Evolutionary conservation across 2,888 invertebrate genomes (phyloP).

Genomic region (Maniola hyperantus): DNA sequence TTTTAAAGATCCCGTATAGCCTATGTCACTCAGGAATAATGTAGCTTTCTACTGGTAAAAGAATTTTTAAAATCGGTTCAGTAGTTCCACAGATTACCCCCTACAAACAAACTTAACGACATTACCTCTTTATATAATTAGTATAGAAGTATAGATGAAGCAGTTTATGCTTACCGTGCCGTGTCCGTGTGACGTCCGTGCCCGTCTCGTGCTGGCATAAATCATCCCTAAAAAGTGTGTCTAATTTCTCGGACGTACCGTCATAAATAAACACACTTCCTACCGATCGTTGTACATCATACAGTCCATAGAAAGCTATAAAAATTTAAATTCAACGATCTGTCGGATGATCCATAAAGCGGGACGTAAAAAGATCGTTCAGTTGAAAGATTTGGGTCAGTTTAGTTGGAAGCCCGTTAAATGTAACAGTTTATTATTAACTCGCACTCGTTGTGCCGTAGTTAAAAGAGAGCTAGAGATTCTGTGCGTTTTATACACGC

Average conservation of each 20-base stretch:
- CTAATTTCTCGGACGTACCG: not conserved
- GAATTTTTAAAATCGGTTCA: too few species aligned
- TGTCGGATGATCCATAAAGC: slow-evolving; percentile 32
- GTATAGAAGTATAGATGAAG: too few species aligned
- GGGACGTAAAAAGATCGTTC: slow-evolving; percentile 37
- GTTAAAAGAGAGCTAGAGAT: slow-evolving; percentile 6
- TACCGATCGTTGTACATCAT: not conserved
- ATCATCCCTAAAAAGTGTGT: too few species aligned
- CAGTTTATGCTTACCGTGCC: too few species aligned
- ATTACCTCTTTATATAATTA: too few species aligned
- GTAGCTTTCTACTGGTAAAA: too few species aligned
- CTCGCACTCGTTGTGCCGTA: slow-evolving; percentile 1
- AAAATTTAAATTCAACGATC: slow-evolving; percentile 24
- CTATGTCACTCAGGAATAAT: too few species aligned
- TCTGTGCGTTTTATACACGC: not conserved
- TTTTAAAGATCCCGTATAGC: too few species aligned
- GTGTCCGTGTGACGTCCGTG: too few species aligned
- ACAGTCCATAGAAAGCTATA: slow-evolving; percentile 15
- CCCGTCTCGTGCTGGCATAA: too few species aligned
- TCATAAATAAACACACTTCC: slow-evolving; percentile 6
- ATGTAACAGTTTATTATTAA: slow-evolving; percentile 30
- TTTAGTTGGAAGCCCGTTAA: slow-evolving; percentile 33
- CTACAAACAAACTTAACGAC: too few species aligned
- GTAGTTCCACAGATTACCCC: too few species aligned
- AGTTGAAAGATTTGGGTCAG: slow-evolving; percentile 35